A percentile compares a stretch with the other conserved stretches of the same genome.
Evolutionary conservation across 2,888 invertebrate species (phyloP).

Genomic region (Ectropis crepuscularia): DNA sequence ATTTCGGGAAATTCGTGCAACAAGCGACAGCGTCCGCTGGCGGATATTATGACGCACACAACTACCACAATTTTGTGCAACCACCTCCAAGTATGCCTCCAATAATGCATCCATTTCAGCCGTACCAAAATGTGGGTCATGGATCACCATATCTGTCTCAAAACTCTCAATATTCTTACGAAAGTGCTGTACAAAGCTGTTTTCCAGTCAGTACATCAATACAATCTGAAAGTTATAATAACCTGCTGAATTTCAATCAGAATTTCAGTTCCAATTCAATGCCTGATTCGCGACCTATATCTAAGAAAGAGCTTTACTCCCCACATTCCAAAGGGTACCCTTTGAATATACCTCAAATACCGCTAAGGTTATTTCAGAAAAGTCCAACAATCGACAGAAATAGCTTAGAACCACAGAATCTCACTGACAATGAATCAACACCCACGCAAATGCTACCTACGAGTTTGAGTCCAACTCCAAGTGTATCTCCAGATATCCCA

Average conservation of each 20-base stretch:
- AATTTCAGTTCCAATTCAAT: conserved; percentile 2
- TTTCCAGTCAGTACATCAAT: conserved; percentile 6
- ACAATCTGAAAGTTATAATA: conserved; percentile 8
- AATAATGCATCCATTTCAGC: conserved; percentile 57
- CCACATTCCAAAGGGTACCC: conserved; percentile 5
- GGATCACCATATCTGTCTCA: conserved; percentile 52
- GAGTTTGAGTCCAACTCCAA: neutral
- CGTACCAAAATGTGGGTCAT: conserved; percentile 56
- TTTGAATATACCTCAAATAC: conserved; percentile 43
- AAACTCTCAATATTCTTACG: conserved; percentile 46
- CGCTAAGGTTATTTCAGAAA: conserved; percentile 24
- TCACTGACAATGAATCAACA: neutral
- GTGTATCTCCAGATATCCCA: neutral
- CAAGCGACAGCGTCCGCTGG: conserved; percentile 46
- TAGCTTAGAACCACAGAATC: neutral
- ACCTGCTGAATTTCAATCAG: conserved; percentile 11
- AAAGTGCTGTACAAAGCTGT: conserved; percentile 39
- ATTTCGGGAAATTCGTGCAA: conserved; percentile 62
- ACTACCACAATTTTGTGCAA: conserved; percentile 58
- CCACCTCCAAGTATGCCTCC: conserved; percentile 53
- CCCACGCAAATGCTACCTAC: neutral
- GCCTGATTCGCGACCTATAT: neutral
- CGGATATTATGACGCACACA: conserved; percentile 58
- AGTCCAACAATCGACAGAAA: neutral
- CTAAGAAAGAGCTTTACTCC: neutral